Base-by-base conservation (phyloP, 2,113 vertebrate genomes). In the Vulpes vulpes region DNA sequence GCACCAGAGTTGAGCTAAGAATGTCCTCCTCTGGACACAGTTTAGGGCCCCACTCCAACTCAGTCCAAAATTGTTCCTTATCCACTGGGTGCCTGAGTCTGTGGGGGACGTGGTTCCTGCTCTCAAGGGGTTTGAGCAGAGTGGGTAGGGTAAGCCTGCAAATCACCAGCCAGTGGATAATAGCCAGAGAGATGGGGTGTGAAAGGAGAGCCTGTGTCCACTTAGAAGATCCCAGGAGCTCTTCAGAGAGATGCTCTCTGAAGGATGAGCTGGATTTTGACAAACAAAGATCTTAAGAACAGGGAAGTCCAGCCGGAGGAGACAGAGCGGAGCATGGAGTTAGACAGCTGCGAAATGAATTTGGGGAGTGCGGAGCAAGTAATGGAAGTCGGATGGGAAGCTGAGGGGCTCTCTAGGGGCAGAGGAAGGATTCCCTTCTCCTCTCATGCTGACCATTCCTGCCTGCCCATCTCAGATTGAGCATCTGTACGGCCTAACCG, bases 401-500 rank as follows among this genome's bases (percentile, higher is more conserved):
- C n/a, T 35, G 4, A 9, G 9, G 35, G 5, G 43, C 59, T 87
- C 1, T 12, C 4, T 20, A 17, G n/a, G 8, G 4, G 0, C 35
- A 17, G 59, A 59, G 32, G 73, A 11, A 89, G n/a, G 19, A 16
- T 1, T 5, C 16, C 67, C 32, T 67, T 69, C 55, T 92, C n/a
- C 3, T 19, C 49, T 84, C 3, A 0, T 8, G 30, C 8, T 81
- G 15, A 65, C 17, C n/a, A 1, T 53, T 65, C 25, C 76, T 38
- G 6, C 79, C 65, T 11, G 89, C 86, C 62, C 43, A 0, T 93
- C 95, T 65, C 98, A 99, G 99, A 99, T 99, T 0, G 99, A 99
- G 5, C 99, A 99, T 94, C 99, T 99, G 64, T 99, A 99, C 0
- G 99, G 99, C 12, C 98, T 99, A 92, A 99, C 99, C 0, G 99